Evolutionary conservation across 2,888 invertebrate genomes (phyloP).

Genomic region (Cataglyphis rosenhaueri): DNA sequence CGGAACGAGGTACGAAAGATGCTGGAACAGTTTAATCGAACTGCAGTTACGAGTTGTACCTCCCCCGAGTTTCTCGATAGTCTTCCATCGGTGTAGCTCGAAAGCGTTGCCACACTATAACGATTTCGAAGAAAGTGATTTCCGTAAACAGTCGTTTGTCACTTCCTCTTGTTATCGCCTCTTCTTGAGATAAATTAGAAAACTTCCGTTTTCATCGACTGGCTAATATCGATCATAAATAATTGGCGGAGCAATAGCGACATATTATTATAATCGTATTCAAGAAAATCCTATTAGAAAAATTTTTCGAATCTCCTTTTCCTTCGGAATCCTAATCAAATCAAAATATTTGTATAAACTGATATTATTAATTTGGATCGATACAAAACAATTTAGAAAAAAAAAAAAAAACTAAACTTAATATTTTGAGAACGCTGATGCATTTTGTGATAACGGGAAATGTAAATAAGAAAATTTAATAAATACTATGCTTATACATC

Average conservation of each 20-base stretch:
- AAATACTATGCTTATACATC: not conserved
- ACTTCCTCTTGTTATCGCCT: not conserved
- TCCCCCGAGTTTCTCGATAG: constrained; percentile 49
- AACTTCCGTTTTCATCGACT: not conserved
- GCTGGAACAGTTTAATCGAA: constrained; percentile 60
- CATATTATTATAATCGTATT: not conserved
- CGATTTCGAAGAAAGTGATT: constrained; percentile 33
- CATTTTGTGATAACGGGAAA: not conserved
- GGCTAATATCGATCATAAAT: not conserved
- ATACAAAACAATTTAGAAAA: not conserved
- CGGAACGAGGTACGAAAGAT: constrained; percentile 51
- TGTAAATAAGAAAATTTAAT: constrained; percentile 14
- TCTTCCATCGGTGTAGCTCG: constrained; percentile 12
- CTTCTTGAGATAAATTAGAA: constrained; percentile 9
- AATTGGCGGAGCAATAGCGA: not conserved
- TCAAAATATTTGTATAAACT: constrained; percentile 9
- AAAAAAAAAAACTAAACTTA: not conserved
- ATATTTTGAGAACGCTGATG: constrained; percentile 1
- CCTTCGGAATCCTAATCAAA: not conserved
- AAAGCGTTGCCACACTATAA: constrained; percentile 14
- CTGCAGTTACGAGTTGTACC: constrained; percentile 53
- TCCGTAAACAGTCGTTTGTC: constrained; percentile 55
- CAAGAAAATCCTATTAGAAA: not conserved
- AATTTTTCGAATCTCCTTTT: not conserved
- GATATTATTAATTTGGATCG: not conserved